These are phyloP conservation scores for Eumerus sabulonum DNA, from an alignment of 2,888 invertebrate species.

Conservation along the genomic window DNA sequence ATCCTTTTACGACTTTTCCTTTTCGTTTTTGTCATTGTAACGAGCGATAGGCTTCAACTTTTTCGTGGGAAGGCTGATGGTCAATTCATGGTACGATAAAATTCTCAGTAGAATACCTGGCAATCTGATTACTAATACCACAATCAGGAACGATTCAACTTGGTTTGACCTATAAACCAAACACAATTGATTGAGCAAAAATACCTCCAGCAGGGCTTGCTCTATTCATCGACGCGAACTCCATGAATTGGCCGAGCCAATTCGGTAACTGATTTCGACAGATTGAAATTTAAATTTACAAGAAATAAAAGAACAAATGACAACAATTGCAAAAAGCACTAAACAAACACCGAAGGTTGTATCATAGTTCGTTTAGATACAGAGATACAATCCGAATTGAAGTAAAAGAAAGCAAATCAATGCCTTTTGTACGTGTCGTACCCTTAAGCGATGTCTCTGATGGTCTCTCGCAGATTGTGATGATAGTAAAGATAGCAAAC, in stretches of 20 bases:
- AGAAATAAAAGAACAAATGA: slow-evolving; percentile 4
- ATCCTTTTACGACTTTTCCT: no score
- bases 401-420: slow-evolving; percentile 39
- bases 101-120: no score
- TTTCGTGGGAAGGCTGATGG: no score
- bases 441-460: slow-evolving; percentile 50
- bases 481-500: slow-evolving; percentile 61
- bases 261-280: slow-evolving; percentile 33
- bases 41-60: no score
- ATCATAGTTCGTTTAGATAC: slow-evolving; percentile 24
- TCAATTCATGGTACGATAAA: no score
- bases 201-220: slow-evolving; percentile 18
- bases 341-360: slow-evolving; percentile 43
- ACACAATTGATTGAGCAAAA: slow-evolving; percentile 43
- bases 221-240: neutral
- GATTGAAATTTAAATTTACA: slow-evolving; percentile 47
- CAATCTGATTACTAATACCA: no score
- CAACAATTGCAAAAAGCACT: neutral
- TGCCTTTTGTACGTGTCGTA: slow-evolving; percentile 26
- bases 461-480: slow-evolving; percentile 55
- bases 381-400: slow-evolving; percentile 19
- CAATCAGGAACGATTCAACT: no score
- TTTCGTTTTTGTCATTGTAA: no score
- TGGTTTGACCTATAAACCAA: slow-evolving; percentile 32
- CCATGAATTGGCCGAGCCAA: slow-evolving; percentile 10